Evolutionary conservation across 2,113 vertebrate genomes (phyloP).

Genomic region (Eclectus roratus): DNA sequence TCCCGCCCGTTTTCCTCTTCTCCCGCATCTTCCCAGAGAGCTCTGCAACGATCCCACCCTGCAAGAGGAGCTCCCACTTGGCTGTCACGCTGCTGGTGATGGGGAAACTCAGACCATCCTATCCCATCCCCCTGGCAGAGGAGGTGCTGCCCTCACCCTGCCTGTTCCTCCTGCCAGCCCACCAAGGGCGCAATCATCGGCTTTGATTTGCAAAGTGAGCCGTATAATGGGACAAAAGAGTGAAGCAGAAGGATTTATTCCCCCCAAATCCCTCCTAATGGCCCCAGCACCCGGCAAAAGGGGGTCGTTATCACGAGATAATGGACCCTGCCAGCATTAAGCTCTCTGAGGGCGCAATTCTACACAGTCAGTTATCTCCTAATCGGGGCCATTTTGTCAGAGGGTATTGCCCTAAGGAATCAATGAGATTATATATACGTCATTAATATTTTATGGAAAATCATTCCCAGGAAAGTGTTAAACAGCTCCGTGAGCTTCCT

Average conservation of each 20-base stretch:
- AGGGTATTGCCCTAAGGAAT: constrained; percentile 80
- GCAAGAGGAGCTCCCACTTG: neutral
- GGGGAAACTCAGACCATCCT: neutral
- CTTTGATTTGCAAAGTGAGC: constrained; percentile 38
- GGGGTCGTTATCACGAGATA: constrained; percentile 73
- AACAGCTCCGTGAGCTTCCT: neutral
- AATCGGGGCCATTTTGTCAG: constrained; percentile 78
- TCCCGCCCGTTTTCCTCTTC: neutral
- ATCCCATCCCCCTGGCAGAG: neutral
- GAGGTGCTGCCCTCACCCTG: neutral
- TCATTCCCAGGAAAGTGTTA: constrained; percentile 65
- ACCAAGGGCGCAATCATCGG: neutral
- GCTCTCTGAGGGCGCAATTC: constrained; percentile 69
- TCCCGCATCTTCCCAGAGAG: too few species aligned
- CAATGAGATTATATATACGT: constrained; percentile 72
- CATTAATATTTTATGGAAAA: constrained; percentile 76
- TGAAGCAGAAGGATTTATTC: constrained; percentile 64
- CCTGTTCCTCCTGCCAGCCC: neutral
- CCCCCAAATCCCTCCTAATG: constrained; percentile 46
- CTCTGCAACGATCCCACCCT: neutral
- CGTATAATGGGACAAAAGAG: constrained; percentile 57
- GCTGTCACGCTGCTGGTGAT: neutral
- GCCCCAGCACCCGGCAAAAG: constrained; percentile 71
- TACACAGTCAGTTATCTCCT: constrained; percentile 78
- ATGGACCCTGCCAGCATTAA: constrained; percentile 75